Base-by-base conservation (phyloP, 2,888 invertebrate genomes). In the Dendrolimus pini region DNA sequence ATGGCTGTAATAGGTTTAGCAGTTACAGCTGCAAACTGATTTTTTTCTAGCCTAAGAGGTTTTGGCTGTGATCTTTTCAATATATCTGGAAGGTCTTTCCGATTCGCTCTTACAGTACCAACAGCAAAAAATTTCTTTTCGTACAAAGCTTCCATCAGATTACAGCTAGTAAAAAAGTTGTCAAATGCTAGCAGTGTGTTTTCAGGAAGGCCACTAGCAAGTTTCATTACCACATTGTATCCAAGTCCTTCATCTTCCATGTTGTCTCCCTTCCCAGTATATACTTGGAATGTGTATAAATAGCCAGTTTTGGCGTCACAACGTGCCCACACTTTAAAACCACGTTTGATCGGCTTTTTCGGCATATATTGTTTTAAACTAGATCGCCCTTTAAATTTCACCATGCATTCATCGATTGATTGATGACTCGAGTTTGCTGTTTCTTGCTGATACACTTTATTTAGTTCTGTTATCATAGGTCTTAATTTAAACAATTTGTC, bases 171-270 rank as follows among this genome's bases (percentile, higher is more conserved):
- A 56, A 73, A 74, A 58, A 74, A 74, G 56, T 72, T 73, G 53
- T 76, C 73, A 59, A 74, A 75, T 6, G 70, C 71, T n/a, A 72
- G 52, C 58, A 70, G 57, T 0, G 69, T 70, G 52, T 72, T 65
- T 60, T 9, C 18, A 14, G 67, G 69, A 18, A 71, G 52, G 54
- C 54, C 61, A 55, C 13, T 57, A 18, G 63, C 68, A 0, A 74
- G 61, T 54, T 64, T 66, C 61, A 56, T 65, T 0, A 70, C 67
- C 0, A 67, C 65, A 56, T 64, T 65, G 52, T 63, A 64, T 0
- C 66, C 66, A 10, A 65, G n/a, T n/a, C 62, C 59, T 59, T 68
- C 63, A 54, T 67, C 58, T 60, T 65, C 65, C 1, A 41, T 61
- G 53, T 52, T 62, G 18, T 67, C 66, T 10, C 65, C 66, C 60